Evolutionary conservation across 1,140 invertebrate genomes (phyloP), one percentile per base, ranked within the genome.

Genomic region (Caerostris extrusa): DNA sequence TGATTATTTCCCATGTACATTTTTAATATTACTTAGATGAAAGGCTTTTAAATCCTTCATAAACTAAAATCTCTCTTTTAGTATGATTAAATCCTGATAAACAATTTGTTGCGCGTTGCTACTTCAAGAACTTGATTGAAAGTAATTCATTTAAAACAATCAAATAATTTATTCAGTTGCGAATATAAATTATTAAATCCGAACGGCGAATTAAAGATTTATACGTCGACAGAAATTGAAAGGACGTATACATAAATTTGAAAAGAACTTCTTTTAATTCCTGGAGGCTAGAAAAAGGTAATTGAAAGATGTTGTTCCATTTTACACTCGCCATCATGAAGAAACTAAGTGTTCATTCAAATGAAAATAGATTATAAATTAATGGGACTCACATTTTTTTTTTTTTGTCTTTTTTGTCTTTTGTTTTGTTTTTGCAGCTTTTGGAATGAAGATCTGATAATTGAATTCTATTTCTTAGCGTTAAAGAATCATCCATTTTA

Each of bases 301-400:
- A 88, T 88, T 88, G 86, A 88, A 88, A 64, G 50, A 88, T 64
- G 86, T 86, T 86, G 53, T 88, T 88, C 56, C 34, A 88, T 61
- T 88, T 64, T 53, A 64, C 64, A 12, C 56, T 14, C 50, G 58
- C 61, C 53, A 88, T 88, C 58, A 88, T 53, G 86, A 19, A 57
- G n/a, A 14, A 87, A 57, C 3, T n/a, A 88, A 88, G 86, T 64
- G 19, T 88, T 88, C 61, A 64, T 88, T 64, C 50, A 88, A 88
- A 88, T 88, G 86, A 88, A 88, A 88, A 88, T 55, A 64, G 86
- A 88, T 88, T 88, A 88, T 88, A 88, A 88, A 88, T 88, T 88
- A 88, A 88, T 88, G 86, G 60, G 64, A 58, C 50, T 88, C 19
- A 88, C 53, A 34, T 34, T 34, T 34, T 34, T 34, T 34, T 34